Conservation (phyloP, 2,888 invertebrate species). For the Macaria notata region DNA sequence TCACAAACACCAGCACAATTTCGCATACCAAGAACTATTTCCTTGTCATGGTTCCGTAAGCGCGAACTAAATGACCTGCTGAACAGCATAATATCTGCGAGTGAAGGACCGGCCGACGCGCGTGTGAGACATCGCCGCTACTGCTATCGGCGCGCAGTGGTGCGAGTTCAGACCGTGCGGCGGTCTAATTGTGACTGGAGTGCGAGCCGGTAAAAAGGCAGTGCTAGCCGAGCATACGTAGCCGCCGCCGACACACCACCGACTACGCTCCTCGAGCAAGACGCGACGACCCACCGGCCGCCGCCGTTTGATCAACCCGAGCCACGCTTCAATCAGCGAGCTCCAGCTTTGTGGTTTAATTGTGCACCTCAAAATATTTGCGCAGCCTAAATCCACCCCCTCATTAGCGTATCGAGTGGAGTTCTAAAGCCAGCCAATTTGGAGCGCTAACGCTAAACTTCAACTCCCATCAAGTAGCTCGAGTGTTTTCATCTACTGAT, state of each 20-base stretch:
- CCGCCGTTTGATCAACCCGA: neutral
- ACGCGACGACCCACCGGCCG: neutral
- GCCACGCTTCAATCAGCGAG: conserved; percentile 6
- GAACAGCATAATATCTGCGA: conserved; percentile 56
- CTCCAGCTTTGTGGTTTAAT: conserved; percentile 2
- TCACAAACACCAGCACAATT: conserved; percentile 30
- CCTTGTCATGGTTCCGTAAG: conserved; percentile 85
- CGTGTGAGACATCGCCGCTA: conserved; percentile 44
- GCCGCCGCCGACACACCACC: conserved; percentile 20
- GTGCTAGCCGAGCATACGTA: conserved; percentile 2
- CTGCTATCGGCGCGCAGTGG: conserved; percentile 37
- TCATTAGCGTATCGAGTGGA: conserved; percentile 7
- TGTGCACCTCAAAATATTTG: conserved; percentile 4
- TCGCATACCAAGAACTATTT: conserved; percentile 85
- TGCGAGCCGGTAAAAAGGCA: neutral
- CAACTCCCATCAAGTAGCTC: conserved; percentile 8
- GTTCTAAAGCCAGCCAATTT: conserved; percentile 1
- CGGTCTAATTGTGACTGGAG: conserved; percentile 62
- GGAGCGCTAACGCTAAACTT: conserved; percentile 7
- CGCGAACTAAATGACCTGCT: conserved; percentile 78
- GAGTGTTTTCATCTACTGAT: conserved; percentile 8
- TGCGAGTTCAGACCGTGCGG: conserved; percentile 50
- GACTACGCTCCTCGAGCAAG: neutral
- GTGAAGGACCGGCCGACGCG: conserved; percentile 29
- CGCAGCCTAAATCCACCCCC: neutral